Conservation (phyloP, 2,113 vertebrate genomes). For the Mus musculus region GRCm39 chr19:16666001-16666500, state of each 20-base stretch:
- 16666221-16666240: neutral
- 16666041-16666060: neutral
- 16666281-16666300: neutral
- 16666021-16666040: neutral
- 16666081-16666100: neutral
- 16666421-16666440: neutral
- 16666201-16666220: neutral
- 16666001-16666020: slow-evolving; percentile 21
- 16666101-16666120: neutral
- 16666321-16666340: neutral
- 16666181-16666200: neutral
- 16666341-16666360: neutral
- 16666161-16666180: neutral
- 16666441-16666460: neutral
- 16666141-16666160: neutral
- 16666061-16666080: neutral
- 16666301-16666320: neutral
- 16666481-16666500: neutral
- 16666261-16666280: neutral
- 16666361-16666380: neutral
- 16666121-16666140: neutral
- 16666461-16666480: neutral
- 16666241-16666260: neutral
- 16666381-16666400: neutral
- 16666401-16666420: neutral